Conservation (phyloP, 2,797 vertebrate species). For the Darevskia nairensis region DNA sequence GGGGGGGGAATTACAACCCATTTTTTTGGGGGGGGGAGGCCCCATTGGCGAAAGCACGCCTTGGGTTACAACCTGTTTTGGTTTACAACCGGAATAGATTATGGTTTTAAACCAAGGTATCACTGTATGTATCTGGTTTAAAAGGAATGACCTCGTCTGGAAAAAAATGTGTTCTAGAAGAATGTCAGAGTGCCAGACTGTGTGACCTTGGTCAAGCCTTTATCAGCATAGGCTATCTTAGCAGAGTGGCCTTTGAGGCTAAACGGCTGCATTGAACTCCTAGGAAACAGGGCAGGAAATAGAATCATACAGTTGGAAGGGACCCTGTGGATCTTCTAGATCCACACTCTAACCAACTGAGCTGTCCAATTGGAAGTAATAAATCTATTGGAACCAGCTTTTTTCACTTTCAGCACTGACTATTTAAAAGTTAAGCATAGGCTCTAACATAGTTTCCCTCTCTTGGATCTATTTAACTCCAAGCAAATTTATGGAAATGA, state of each 20-base stretch:
- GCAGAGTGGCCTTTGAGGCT: not conserved
- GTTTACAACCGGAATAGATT: no score
- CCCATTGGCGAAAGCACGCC: no score
- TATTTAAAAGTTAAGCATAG: not conserved
- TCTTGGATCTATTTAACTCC: slow-evolving; percentile 11
- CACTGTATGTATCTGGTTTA: no score
- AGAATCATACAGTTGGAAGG: no score
- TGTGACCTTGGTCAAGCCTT: not conserved
- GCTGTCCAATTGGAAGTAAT: not conserved
- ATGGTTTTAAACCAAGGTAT: no score
- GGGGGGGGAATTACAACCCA: no score
- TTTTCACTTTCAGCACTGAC: not conserved
- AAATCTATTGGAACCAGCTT: not conserved
- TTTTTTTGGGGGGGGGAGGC: no score
- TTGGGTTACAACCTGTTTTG: no score
- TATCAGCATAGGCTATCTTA: not conserved
- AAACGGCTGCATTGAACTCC: not conserved
- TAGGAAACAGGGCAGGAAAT: not conserved
- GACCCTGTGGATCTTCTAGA: no score
- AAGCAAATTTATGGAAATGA: slow-evolving; percentile 32
- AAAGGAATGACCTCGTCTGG: no score
- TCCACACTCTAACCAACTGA: no score
- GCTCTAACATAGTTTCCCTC: not conserved
- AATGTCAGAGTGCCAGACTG: not conserved
- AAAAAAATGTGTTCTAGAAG: no score